Percentiles rank a stretch among this genome's conserved stretches.
These are phyloP conservation scores for Brachionus calyciflorus DNA, from an alignment of 1,140 invertebrate genomes.

Conservation along the genomic window DNA sequence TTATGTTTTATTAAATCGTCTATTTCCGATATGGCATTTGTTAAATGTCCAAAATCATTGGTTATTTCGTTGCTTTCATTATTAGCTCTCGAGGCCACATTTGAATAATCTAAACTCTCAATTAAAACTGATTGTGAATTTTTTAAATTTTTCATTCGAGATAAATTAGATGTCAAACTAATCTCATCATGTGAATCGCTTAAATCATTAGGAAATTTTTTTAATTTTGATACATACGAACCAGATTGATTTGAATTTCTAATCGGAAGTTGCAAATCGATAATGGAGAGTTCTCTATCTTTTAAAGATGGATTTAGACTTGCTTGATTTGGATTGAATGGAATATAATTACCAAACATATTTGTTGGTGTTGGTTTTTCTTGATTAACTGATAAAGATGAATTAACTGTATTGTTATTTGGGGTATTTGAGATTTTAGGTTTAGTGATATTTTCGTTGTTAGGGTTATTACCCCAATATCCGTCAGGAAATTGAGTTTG, in stretches of 20 bases:
- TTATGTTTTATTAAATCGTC: neutral
- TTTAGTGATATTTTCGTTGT: neutral
- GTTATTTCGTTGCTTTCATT: neutral
- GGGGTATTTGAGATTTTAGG: neutral
- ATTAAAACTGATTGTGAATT: neutral
- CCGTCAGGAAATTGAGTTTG: conserved; percentile 14
- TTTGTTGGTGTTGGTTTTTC: neutral
- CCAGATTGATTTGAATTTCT: neutral
- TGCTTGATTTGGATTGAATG: conserved; percentile 31
- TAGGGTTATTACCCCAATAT: neutral
- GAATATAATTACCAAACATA: conserved; percentile 21
- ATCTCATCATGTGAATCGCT: neutral
- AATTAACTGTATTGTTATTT: too few species aligned
- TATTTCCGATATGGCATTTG: neutral
- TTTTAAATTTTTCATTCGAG: neutral
- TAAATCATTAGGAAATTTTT: too few species aligned
- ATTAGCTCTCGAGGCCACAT: neutral
- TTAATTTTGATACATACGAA: too few species aligned
- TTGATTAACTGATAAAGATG: neutral
- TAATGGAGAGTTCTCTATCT: conserved; percentile 11
- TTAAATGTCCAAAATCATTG: neutral
- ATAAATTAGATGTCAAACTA: neutral
- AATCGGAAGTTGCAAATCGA: conserved; percentile 31
- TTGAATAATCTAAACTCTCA: conserved; percentile 4
- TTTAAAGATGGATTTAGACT: neutral